A percentile compares a stretch with the other conserved stretches of the same genome.
Evolutionary conservation across 53 echinoderm and acorn worm species (phyloP).

Genomic region (Temnopleurus reevesii): DNA sequence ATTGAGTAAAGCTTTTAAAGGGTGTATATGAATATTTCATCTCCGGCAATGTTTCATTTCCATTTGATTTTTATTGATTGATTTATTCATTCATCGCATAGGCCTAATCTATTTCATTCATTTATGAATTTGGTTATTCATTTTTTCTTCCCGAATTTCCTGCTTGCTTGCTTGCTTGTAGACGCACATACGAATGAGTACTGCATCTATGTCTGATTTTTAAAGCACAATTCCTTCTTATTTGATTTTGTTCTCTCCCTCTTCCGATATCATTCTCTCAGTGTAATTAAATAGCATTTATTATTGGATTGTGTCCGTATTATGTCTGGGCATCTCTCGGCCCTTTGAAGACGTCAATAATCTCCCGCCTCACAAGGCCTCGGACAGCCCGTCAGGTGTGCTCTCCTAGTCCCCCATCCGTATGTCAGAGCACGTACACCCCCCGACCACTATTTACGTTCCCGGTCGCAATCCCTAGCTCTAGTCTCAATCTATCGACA

Average conservation of each 20-base stretch:
- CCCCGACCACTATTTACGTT: slow-evolving; percentile 38
- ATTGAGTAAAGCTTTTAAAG: no score
- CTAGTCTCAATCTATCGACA: slow-evolving; percentile 19
- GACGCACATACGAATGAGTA: no score
- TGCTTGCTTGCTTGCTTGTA: neutral
- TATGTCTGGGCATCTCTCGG: slow-evolving; percentile 32
- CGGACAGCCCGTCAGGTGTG: slow-evolving; percentile 45
- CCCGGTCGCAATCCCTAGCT: neutral
- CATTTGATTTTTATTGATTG: no score
- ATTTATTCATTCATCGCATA: slow-evolving; percentile 13
- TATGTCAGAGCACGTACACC: slow-evolving; percentile 47
- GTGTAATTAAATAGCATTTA: slow-evolving; percentile 39
- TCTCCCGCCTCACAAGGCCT: slow-evolving; percentile 10
- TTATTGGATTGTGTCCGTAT: slow-evolving; percentile 41
- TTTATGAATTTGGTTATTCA: neutral
- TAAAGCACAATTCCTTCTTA: no score
- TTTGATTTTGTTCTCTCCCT: no score
- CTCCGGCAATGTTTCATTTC: no score
- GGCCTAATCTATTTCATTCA: neutral
- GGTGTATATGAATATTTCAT: neutral
- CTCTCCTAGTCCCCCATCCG: slow-evolving; percentile 33
- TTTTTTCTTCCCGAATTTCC: neutral
- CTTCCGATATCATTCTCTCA: neutral
- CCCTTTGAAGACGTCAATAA: slow-evolving; percentile 20
- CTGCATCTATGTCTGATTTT: neutral